Evolutionary conservation across 2,888 invertebrate genomes (phyloP), one percentile per base, ranked within the genome.

Genomic region (Torymus auratus): DNA sequence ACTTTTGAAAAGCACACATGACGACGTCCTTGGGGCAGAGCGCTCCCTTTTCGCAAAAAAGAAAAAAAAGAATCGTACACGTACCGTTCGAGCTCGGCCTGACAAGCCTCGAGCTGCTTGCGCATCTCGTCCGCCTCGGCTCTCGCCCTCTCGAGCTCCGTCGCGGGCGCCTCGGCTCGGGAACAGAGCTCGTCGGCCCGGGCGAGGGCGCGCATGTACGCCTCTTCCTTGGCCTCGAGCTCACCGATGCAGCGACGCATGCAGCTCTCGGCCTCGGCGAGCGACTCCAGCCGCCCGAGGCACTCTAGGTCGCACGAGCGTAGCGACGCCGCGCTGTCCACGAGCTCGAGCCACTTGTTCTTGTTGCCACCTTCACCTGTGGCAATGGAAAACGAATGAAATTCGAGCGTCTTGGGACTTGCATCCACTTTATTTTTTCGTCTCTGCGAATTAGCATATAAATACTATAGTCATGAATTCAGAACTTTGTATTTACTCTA

Each of bases 161-260:
- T 89, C 89, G 5, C 41, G 13, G 20, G 70, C 80, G 94, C 94
- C 83, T 95, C 95, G 0, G 95, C 95, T 79, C 94, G 94, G 78
- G 95, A 94, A 28, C 55, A 83, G 91, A 95, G 93, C 80, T 94
- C 94, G 83, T 95, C 95, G 0, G 95, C 95, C 80, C 94, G 94
- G 78, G 95, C 94, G 87, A 96, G 89, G 85, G 95, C 95, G 86
- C 94, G 94, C 85, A 95, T 92, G 86, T 95, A 95, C 0, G 94
- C 94, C 1, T 93, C 91, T 87, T 95, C 95, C 65, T 94, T 92
- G 71, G 93, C 91, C 88, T 95, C 94, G 71, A 95, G 88, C 83
- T 95, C 94, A 56, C 92, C 92, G 20, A 95, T 93, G 81, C 94
- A 92, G 68, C 91, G 91, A 87, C 94, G 94, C 81, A 95, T 91